phyloP scores from a whole-genome alignment of 2,113 vertebrate genomes.

The Gnathonemus longibarbis region DNA sequence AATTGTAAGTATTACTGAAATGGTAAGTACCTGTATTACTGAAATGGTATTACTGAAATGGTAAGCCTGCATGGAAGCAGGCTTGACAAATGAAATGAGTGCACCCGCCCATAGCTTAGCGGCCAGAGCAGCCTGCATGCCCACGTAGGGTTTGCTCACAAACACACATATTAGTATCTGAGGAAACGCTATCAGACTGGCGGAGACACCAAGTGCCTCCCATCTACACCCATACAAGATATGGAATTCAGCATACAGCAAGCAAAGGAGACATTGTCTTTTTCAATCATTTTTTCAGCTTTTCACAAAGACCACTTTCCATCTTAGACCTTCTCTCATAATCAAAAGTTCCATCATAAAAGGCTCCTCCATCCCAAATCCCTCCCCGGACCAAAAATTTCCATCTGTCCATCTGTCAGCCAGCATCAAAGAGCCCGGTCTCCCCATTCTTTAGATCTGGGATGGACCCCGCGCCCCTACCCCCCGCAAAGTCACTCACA shows the following conservation, averaged over 20 bases:
- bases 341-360: background rate
- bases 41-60: background rate
- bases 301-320: background rate
- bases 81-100: background rate
- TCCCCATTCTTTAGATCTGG: background rate
- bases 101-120: background rate
- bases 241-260: background rate
- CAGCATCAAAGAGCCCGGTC: background rate
- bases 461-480: background rate
- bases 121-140: background rate
- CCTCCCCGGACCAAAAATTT: background rate
- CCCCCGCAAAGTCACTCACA: background rate
- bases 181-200: background rate
- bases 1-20: too few relatives aligned
- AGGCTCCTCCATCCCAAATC: background rate
- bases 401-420: background rate
- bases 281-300: background rate
- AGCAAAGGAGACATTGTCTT: background rate
- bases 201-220: background rate
- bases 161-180: background rate
- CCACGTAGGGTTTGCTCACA: background rate
- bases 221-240: background rate
- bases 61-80: background rate
- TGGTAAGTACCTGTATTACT: too few relatives aligned
- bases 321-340: background rate